Conservation (phyloP, 1,140 invertebrate species). For the Anoplolepis gracilipes region DNA sequence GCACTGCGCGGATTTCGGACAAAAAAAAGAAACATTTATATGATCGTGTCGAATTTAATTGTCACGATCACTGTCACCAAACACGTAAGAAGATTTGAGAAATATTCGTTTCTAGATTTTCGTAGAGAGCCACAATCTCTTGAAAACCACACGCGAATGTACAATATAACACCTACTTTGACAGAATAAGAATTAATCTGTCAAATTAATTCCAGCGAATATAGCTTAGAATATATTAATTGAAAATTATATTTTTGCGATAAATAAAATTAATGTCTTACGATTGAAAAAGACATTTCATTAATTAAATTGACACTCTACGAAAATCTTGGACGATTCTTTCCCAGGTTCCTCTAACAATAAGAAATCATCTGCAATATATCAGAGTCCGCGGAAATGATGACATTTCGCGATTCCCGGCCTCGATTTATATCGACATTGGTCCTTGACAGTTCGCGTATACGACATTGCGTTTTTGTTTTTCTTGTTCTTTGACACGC, state of each 20-base stretch:
- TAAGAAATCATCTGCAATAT: no score
- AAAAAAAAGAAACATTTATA: no score
- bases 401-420: neutral
- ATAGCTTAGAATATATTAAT: neutral
- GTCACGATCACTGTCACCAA: neutral
- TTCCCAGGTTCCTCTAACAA: no score
- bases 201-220: neutral
- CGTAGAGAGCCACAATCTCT: no score
- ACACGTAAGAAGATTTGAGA: neutral
- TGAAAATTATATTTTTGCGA: no score
- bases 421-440: neutral
- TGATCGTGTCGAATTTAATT: neutral
- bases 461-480: slow-evolving; percentile 69
- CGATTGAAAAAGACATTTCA: no score
- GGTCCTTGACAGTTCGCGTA: slow-evolving; percentile 14
- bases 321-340: no score
- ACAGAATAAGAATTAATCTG: neutral
- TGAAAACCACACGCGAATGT: no score
- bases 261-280: no score
- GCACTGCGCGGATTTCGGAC: neutral
- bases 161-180: neutral
- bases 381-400: no score
- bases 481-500: slow-evolving; percentile 80
- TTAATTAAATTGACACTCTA: no score
- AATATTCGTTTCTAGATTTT: no score